Base-by-base conservation (phyloP, 2,113 vertebrate species). In the Eretmochelys imbricata region DNA sequence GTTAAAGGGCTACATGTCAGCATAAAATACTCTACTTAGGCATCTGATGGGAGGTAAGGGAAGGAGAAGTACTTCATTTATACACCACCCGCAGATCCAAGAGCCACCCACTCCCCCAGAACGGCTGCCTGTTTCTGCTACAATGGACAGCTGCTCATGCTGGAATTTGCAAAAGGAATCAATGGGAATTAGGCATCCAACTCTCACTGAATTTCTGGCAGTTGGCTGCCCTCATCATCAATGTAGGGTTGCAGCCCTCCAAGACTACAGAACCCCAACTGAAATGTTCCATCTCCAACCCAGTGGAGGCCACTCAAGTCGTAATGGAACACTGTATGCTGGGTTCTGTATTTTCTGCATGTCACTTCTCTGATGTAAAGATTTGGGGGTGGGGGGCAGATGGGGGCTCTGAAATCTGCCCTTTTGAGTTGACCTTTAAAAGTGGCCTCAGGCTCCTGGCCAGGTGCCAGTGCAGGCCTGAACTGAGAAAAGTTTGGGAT, bases 401-500 rank as follows among this genome's bases (percentile, higher is more conserved):
- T 1, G 8, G 10, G 55, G 10, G 24, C 57, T 62, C 57, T 83
- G 31, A 57, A 65, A 55, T 13, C 2, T 27, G 89, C 87, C 88
- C 55, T 89, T 87, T 86, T 80, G 48, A 42, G 4, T 72, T 42
- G 17, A 83, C 29, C 48, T 82, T 84, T 89, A 88, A 89, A 19
- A 46, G 27, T 1, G 1, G 82, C 83, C 83, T 91, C 57, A 69
- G 79, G 49, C 79, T 95, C 83, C 87, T 96, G 94, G 69, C 83
- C 83, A 49, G 31, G 57, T 87, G 81, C 65, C 80, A 86, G 54
- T 0, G 2, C 42, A 84, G 11, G 65, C 86, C 75, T 31, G 25
- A 49, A 31, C 20, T 50, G 46, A 84, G 89, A 79, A 95, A 95
- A 91, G 51, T 62, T 62, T 86, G 86, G 88, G 96, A 95, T 93